Conservation (phyloP, 2,797 vertebrate genomes). For the Hydrocynus forskahlii region DNA sequence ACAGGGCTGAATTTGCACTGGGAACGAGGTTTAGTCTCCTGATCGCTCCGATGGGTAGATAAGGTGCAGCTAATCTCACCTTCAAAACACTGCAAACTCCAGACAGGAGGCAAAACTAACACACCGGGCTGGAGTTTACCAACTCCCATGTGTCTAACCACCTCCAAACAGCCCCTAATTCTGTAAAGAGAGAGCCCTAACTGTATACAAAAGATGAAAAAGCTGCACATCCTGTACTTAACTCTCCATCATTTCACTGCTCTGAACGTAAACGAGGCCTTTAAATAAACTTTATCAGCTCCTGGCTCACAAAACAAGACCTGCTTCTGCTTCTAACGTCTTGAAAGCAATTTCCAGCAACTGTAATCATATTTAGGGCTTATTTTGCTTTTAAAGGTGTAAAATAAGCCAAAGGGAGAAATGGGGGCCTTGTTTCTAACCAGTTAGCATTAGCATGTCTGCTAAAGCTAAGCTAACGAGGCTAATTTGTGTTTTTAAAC, state of each 20-base stretch:
- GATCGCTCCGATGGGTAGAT: background rate
- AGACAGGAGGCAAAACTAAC: background rate
- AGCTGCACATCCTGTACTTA: background rate
- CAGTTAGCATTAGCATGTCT: too few species aligned
- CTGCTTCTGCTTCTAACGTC: too few species aligned
- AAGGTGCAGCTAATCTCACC: constrained; percentile 6
- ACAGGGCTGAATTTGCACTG: too few species aligned
- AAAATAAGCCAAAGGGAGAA: too few species aligned
- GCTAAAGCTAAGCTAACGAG: too few species aligned
- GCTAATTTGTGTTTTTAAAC: too few species aligned
- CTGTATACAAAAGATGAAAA: background rate
- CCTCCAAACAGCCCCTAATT: background rate
- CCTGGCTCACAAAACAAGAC: too few species aligned
- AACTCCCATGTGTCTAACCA: background rate
- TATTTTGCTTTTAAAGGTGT: background rate
- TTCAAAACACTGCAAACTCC: background rate
- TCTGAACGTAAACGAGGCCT: background rate
- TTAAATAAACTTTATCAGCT: constrained; percentile 20
- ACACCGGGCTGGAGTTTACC: background rate
- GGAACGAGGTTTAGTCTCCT: background rate
- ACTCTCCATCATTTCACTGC: constrained; percentile 4
- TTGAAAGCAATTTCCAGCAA: too few species aligned
- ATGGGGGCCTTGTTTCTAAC: too few species aligned
- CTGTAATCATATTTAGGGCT: too few species aligned
- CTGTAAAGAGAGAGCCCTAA: background rate